Evolutionary conservation across 2,797 vertebrate genomes (phyloP).

Genomic region (Cebuella pygmaea): DNA sequence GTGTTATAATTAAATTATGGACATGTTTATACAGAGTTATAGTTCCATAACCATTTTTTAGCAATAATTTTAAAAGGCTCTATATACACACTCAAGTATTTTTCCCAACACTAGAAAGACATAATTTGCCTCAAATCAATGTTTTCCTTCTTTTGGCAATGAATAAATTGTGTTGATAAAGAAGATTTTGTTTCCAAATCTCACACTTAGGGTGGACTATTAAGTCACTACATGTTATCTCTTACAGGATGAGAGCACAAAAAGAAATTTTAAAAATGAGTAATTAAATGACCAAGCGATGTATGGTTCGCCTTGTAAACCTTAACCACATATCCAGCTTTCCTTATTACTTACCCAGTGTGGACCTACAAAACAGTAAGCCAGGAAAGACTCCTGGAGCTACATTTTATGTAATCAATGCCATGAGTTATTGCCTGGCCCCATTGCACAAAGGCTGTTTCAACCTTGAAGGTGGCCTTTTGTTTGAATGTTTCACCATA

Average conservation of each 20-base stretch:
- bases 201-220: neutral
- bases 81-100: neutral
- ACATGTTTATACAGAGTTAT: neutral
- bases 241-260: neutral
- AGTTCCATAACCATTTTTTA: neutral
- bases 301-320: neutral
- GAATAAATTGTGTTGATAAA: neutral
- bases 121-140: neutral
- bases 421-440: slow-evolving; percentile 4
- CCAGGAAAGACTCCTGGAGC: neutral
- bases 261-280: neutral
- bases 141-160: neutral
- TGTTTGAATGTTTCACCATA: slow-evolving; percentile 34
- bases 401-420: neutral
- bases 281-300: slow-evolving; percentile 6
- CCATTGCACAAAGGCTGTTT: slow-evolving; percentile 50
- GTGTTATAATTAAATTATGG: neutral
- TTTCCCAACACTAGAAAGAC: neutral
- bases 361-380: neutral
- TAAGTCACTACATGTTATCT: neutral
- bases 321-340: neutral
- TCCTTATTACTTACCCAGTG: neutral
- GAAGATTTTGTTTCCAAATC: neutral
- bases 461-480: slow-evolving; percentile 41
- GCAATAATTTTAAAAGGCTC: neutral